Percentiles rank a stretch among this genome's conserved stretches.
Evolutionary conservation across 2,888 invertebrate species (phyloP).

Genomic region (Scaptomyza tumidula): DNA sequence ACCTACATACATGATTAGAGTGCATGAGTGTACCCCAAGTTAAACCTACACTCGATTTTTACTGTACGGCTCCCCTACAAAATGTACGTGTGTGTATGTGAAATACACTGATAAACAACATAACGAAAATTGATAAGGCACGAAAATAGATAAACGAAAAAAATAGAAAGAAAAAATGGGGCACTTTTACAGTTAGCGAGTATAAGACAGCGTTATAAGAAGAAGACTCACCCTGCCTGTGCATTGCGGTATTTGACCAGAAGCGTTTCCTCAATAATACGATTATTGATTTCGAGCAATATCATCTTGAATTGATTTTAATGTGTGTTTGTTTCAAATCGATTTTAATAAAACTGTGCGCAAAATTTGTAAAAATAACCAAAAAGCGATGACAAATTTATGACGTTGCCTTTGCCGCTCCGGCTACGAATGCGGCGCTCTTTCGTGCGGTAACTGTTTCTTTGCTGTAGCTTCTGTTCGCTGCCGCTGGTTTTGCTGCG

Average conservation of each 20-base stretch:
- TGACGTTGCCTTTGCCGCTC: constrained; percentile 77
- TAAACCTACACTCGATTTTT: constrained; percentile 60
- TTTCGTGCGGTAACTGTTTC: constrained; percentile 72
- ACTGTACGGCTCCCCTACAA: constrained; percentile 4
- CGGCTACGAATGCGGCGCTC: constrained; percentile 62
- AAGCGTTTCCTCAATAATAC: constrained; percentile 98
- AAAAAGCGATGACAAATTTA: constrained; percentile 73
- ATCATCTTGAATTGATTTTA: constrained; percentile 88
- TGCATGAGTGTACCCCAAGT: constrained; percentile 50
- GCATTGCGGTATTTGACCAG: constrained; percentile 98
- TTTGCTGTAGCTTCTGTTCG: constrained; percentile 39
- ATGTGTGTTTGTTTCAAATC: constrained; percentile 12
- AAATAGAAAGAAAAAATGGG: constrained; percentile 53
- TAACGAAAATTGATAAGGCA: constrained; percentile 46
- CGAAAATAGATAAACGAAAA: constrained; percentile 44
- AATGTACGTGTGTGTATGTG: constrained; percentile 5
- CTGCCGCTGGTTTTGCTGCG: constrained; percentile 36
- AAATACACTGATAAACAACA: constrained; percentile 50
- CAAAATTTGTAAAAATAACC: constrained; percentile 37
- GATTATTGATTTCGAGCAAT: constrained; percentile 99
- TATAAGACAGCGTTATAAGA: constrained; percentile 22
- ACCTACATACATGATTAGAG: constrained; percentile 20
- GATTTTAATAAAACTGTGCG: constrained; percentile 29
- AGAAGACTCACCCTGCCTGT: constrained; percentile 91
- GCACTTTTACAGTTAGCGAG: constrained; percentile 46